Evolutionary conservation across 2,888 invertebrate genomes (phyloP), one percentile per base, ranked within the genome.

Genomic region (Drosophila infuscata): DNA sequence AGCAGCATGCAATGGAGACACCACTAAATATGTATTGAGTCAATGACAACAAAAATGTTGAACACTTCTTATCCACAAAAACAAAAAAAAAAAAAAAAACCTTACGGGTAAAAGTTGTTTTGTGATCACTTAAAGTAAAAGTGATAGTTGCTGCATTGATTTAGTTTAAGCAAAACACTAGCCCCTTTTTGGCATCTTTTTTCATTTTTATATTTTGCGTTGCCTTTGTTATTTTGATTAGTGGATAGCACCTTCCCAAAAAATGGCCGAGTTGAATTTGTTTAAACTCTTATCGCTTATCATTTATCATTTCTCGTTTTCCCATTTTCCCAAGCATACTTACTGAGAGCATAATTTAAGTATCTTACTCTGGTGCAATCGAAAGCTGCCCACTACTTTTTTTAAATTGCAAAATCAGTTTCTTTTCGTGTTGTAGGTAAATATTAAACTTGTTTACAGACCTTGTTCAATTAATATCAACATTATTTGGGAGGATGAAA

Each of bases 51-150:
- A 54, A 66, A 60, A 79, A 70, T 71, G 81, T 77, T 83, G 77
- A 83, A 85, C 80, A 71, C 80, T 80, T 80, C 75, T 80, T 69
- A 69, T 64, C 70, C 75, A 68, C 65, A 71, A 36, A 36, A 54
- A 54, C 35, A 38, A 35, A 29, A 54, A 29, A 77, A 85, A 82
- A 36, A 41, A 29, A n/a, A 29, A 57, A 82, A 83, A 83, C 81
- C 79, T 82, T 81, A 72, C 72, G 73, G 79, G 85, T 85, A 85
- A 85, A 85, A 85, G 85, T 85, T 85, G 85, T 85, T 82, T 74
- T 68, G 63, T 61, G 57, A 57, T 64, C 64, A 65, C 71, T 63
- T 63, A 56, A 62, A 81, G 68, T 68, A 76, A 87, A 84, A 83
- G 83, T 83, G 82, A 84, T 83, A 82, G 77, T 82, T 83, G 73